Percentiles rank a stretch among this genome's conserved stretches.
These are phyloP conservation scores for Apotomis turbidana DNA, from an alignment of 2,888 invertebrate genomes.

Conservation along the genomic window DNA sequence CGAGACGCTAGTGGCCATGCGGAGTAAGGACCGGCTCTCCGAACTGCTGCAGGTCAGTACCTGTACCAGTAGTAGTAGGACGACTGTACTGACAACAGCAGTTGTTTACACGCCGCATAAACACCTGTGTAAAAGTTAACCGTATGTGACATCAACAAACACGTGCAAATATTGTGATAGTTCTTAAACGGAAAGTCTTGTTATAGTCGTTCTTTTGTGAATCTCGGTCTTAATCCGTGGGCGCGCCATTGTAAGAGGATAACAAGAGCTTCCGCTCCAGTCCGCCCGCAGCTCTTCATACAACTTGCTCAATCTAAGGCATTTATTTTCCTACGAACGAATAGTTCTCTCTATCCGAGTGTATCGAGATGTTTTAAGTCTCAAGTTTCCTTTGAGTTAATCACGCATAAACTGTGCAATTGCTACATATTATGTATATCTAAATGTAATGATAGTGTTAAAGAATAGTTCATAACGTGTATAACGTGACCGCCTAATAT, in stretches of 20 bases:
- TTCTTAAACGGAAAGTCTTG: constrained; percentile 1
- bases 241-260: constrained; percentile 29
- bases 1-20: constrained; percentile 77
- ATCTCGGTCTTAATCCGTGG: constrained; percentile 26
- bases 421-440: not conserved
- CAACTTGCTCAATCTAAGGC: constrained; percentile 4
- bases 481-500: no score
- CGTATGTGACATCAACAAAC: constrained; percentile 31
- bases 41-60: constrained; percentile 73
- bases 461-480: no score
- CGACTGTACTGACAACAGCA: not conserved
- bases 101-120: constrained; percentile 10
- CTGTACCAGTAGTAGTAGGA: no score
- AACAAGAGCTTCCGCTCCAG: constrained; percentile 35
- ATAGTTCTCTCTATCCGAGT: constrained; percentile 1
- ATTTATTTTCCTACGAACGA: constrained; percentile 22
- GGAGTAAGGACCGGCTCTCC: constrained; percentile 73
- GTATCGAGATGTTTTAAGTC: not conserved
- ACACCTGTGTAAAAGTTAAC: constrained; percentile 25
- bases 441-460: not conserved
- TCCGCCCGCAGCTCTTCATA: constrained; percentile 23
- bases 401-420: not conserved
- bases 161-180: constrained; percentile 16
- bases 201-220: constrained; percentile 19
- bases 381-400: constrained; percentile 8